Conservation (phyloP, 1,140 invertebrate species). For the Monomorium pharaonis region DNA sequence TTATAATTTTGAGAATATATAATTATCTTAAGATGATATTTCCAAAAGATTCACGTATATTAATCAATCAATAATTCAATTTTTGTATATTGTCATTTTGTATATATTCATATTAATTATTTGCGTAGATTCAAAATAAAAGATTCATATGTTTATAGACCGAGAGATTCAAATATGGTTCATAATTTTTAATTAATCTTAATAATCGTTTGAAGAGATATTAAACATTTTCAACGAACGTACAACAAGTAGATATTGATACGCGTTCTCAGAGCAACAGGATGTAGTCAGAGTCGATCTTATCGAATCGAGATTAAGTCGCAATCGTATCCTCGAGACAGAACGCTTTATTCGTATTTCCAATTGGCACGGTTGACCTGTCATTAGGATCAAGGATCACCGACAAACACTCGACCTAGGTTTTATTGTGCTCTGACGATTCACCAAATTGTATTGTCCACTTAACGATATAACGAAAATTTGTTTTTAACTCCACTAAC, state of each 20-base stretch:
- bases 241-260: not conserved
- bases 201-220: not conserved
- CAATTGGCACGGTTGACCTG: slow-evolving; percentile 80
- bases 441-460: slow-evolving; percentile 17
- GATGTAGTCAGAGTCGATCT: slow-evolving; percentile 41
- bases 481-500: not conserved
- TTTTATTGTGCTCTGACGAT: slow-evolving; percentile 62
- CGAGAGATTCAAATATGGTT: not conserved
- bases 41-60: not conserved
- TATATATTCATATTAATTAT: not conserved
- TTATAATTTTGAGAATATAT: not conserved
- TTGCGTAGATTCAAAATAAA: not conserved
- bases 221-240: not conserved
- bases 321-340: slow-evolving; percentile 55
- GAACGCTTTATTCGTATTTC: slow-evolving; percentile 66
- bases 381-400: slow-evolving; percentile 82
- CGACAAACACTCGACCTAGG: slow-evolving; percentile 55
- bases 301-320: slow-evolving; percentile 49
- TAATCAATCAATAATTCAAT: not conserved
- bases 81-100: not conserved
- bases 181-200: not conserved
- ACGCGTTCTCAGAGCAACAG: not conserved
- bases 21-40: not conserved
- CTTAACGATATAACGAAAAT: not conserved
- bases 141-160: not conserved